phyloP scores from a whole-genome alignment of 2,797 vertebrate genomes.

The Acanthornis magna region DNA sequence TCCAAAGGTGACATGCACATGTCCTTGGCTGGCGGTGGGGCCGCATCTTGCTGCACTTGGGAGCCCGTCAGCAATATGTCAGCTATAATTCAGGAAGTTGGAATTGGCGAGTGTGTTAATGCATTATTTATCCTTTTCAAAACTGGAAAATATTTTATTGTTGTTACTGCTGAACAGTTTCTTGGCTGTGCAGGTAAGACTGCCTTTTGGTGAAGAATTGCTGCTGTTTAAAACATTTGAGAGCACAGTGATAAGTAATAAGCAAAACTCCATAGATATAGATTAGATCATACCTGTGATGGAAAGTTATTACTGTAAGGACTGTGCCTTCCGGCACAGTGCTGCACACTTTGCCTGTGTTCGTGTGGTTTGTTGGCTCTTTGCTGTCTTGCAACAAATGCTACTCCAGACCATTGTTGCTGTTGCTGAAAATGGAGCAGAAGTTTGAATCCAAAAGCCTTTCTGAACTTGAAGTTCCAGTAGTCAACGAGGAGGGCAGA shows the following conservation, averaged over 20 bases:
- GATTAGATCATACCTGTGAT: background rate
- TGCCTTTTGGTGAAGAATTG: background rate
- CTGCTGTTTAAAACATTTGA: background rate
- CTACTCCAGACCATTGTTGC: background rate
- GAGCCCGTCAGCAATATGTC: background rate
- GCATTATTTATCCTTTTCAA: background rate
- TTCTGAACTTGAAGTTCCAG: background rate
- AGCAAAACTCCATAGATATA: background rate
- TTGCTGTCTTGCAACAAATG: background rate
- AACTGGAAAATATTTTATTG: background rate
- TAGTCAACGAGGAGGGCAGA: background rate
- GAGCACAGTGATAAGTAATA: background rate
- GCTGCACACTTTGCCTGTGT: background rate
- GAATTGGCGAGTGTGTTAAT: background rate
- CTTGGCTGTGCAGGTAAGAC: background rate
- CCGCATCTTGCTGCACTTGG: background rate
- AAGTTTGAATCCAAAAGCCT: background rate
- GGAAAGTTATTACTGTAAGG: background rate
- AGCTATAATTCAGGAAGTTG: background rate
- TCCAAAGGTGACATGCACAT: rapidly evolving
- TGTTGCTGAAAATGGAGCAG: background rate
- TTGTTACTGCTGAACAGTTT: background rate
- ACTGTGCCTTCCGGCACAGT: background rate
- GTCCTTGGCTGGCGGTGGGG: rapidly evolving
- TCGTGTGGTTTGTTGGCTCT: background rate